Conservation (phyloP, 1,140 invertebrate genomes). For the Heliconius himera region DNA sequence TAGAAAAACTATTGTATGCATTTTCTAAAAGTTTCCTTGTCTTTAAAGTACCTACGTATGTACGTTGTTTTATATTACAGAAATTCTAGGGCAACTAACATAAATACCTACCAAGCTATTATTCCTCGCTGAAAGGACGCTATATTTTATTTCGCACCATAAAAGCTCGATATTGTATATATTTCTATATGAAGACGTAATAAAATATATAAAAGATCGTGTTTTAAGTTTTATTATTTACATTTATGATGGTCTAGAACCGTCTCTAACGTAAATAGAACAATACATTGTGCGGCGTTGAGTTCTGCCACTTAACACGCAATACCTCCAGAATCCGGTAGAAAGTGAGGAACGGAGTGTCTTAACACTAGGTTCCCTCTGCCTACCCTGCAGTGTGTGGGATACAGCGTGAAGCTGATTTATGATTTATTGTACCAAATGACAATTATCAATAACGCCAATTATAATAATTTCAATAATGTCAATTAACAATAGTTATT, state of each 20-base stretch:
- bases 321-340: too few relatives aligned
- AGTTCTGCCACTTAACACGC: too few relatives aligned
- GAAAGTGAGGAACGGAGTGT: too few relatives aligned
- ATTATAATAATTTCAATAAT: too few relatives aligned
- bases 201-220: neutral
- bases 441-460: too few relatives aligned
- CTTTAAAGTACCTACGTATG: neutral
- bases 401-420: too few relatives aligned
- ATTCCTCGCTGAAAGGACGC: neutral
- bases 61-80: neutral
- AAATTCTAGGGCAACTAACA: neutral
- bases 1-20: neutral
- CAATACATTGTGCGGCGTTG: too few relatives aligned
- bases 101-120: neutral
- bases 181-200: neutral
- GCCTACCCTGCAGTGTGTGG: too few relatives aligned
- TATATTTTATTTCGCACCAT: slow-evolving; percentile 9
- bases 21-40: neutral
- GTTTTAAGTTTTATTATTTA: neutral
- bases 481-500: too few relatives aligned
- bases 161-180: neutral
- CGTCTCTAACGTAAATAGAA: too few relatives aligned
- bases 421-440: too few relatives aligned
- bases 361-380: too few relatives aligned
- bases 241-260: neutral